Percentiles rank a stretch among this genome's conserved stretches.
These are phyloP conservation scores for Esox niger DNA, from an alignment of 2,113 vertebrate species.

Conservation along the genomic window DNA sequence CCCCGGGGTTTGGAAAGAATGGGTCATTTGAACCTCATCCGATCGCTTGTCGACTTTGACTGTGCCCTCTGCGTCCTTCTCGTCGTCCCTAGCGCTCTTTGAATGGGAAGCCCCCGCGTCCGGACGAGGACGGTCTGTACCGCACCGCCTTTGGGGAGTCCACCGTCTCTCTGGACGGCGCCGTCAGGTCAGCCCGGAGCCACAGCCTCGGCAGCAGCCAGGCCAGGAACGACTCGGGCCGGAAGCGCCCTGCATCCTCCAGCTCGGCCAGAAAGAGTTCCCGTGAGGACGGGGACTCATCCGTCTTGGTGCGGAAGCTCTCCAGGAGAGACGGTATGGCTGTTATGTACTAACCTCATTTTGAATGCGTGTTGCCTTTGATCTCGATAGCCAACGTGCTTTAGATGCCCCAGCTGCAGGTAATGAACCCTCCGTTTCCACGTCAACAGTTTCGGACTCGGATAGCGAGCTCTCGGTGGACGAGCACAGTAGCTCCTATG, in stretches of 20 bases:
- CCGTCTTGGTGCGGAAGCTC: constrained; percentile 69
- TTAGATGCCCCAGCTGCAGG: not conserved
- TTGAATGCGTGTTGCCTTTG: not conserved
- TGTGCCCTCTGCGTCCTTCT: too few relatives aligned
- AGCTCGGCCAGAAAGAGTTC: constrained; percentile 60
- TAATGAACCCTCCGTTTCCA: not conserved
- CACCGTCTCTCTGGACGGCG: constrained; percentile 82
- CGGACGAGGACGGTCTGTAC: constrained; percentile 79
- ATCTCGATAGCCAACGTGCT: not conserved
- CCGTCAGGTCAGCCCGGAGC: constrained; percentile 77
- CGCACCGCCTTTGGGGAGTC: constrained; percentile 83
- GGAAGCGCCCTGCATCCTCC: constrained; percentile 76
- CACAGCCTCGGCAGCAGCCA: constrained; percentile 74
- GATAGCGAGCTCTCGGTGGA: constrained; percentile 85
- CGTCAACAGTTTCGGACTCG: constrained; percentile 76
- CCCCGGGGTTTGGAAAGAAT: too few relatives aligned
- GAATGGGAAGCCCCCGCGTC: constrained; percentile 79
- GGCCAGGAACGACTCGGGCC: constrained; percentile 63
- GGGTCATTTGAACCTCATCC: too few relatives aligned
- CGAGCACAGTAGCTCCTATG: constrained; percentile 82
- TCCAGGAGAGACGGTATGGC: constrained; percentile 67
- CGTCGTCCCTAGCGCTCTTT: constrained; percentile 75
- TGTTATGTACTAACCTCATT: not conserved
- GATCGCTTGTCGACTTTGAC: too few relatives aligned
- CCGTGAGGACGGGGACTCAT: constrained; percentile 66